Percentiles rank a stretch among this genome's conserved stretches.
Conservation (phyloP, 1,140 invertebrate genomes). For the Calycopis cecrops region DNA sequence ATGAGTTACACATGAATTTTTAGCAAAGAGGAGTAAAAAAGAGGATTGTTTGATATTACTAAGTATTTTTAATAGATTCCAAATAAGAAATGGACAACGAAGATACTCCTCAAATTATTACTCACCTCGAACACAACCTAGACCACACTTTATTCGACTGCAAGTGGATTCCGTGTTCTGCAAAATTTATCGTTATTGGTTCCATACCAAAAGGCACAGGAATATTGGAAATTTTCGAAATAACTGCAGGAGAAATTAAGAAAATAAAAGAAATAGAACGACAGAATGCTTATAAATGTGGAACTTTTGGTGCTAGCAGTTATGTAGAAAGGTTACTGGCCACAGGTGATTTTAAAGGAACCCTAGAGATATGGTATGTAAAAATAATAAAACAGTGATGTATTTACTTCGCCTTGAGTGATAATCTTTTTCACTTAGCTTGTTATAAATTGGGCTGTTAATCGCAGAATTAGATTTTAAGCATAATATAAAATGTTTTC, state of each 20-base stretch:
- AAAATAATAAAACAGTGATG: constrained; percentile 21
- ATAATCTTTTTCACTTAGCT: too few relatives aligned
- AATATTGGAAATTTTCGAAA: constrained; percentile 90
- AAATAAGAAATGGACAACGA: constrained; percentile 66
- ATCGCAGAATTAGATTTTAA: too few relatives aligned
- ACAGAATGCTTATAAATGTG: constrained; percentile 91
- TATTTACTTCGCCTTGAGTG: too few relatives aligned
- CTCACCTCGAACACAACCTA: constrained; percentile 88
- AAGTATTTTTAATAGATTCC: not conserved
- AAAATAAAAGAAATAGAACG: constrained; percentile 86
- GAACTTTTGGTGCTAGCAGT: constrained; percentile 92
- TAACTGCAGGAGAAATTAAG: constrained; percentile 83
- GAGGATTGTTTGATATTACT: too few relatives aligned
- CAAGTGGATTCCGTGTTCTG: constrained; percentile 96
- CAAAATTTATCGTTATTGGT: constrained; percentile 94
- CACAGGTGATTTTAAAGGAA: constrained; percentile 94
- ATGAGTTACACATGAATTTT: not conserved
- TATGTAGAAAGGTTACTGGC: constrained; percentile 87
- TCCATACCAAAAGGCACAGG: constrained; percentile 89
- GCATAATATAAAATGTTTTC: too few relatives aligned
- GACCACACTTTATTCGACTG: constrained; percentile 93
- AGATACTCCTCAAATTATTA: constrained; percentile 93
- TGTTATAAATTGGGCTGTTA: too few relatives aligned
- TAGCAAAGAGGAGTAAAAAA: not conserved
- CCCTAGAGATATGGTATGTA: constrained; percentile 90